phyloP scores from a whole-genome alignment of 2,888 invertebrate species.

The Xylota sylvarum region DNA sequence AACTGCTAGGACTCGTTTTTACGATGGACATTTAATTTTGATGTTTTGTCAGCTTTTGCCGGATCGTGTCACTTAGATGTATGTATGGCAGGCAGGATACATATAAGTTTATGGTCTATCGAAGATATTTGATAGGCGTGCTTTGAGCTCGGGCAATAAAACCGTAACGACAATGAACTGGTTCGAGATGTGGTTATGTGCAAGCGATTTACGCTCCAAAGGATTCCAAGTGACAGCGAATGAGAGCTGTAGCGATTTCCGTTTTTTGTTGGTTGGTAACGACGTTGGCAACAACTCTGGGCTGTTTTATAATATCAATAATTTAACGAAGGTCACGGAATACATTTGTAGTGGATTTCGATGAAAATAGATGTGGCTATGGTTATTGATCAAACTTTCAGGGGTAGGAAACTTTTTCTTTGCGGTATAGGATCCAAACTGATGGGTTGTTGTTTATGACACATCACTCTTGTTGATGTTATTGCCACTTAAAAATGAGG shows the following conservation, averaged over 20 bases:
- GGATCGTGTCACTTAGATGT: conserved; percentile 15
- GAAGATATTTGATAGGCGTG: conserved; percentile 42
- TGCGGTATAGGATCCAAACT: not conserved
- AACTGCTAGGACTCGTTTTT: conserved; percentile 54
- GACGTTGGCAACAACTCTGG: conserved; percentile 4
- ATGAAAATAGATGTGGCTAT: conserved; percentile 44
- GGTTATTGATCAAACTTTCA: conserved; percentile 62
- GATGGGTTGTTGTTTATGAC: conserved; percentile 23
- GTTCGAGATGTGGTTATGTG: conserved; percentile 38
- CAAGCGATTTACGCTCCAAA: conserved; percentile 20
- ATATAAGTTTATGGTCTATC: conserved; percentile 37
- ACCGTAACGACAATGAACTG: conserved; percentile 27
- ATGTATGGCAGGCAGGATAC: conserved; percentile 5
- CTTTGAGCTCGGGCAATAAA: conserved; percentile 36
- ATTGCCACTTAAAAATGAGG: not conserved
- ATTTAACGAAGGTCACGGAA: conserved; percentile 48
- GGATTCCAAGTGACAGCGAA: conserved; percentile 1
- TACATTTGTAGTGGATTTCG: conserved; percentile 27
- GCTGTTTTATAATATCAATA: conserved; percentile 43
- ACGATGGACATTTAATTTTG: conserved; percentile 59
- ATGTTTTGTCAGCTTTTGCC: conserved; percentile 58
- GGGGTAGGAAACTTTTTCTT: conserved; percentile 25
- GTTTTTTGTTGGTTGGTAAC: conserved; percentile 13
- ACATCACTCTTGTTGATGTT: not conserved
- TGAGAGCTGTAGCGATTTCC: conserved; percentile 1